Percentiles rank a stretch among this genome's conserved stretches.
phyloP scores from a whole-genome alignment of 2,113 vertebrate genomes.

The Smithornis capensis region DNA sequence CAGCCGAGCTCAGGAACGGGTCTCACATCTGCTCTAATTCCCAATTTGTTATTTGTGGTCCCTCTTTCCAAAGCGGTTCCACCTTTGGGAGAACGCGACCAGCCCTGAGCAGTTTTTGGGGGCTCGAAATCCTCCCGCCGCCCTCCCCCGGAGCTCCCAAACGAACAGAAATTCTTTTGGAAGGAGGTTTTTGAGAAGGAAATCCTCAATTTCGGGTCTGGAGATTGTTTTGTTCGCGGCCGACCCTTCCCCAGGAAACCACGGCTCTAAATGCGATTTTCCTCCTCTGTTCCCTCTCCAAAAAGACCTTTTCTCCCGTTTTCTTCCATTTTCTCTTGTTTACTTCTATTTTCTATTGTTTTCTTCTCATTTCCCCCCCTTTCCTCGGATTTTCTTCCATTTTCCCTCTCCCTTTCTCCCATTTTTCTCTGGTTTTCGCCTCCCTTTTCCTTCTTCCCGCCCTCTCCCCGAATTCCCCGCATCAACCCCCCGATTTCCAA shows the following conservation, averaged over 20 bases:
- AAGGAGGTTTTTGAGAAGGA: not conserved
- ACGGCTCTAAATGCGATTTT: not conserved
- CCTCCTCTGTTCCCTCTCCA: not conserved
- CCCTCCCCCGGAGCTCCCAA: not conserved
- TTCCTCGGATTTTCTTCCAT: accelerated
- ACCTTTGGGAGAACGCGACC: not conserved
- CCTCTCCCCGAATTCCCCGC: not conserved
- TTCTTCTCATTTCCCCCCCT: not conserved
- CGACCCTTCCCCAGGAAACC: not conserved
- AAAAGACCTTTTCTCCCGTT: not conserved
- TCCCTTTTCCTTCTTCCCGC: accelerated
- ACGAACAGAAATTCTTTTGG: not conserved
- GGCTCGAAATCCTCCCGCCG: not conserved
- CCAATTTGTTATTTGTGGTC: constrained; percentile 1
- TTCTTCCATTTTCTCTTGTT: not conserved
- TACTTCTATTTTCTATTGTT: too few relatives aligned
- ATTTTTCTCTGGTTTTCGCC: not conserved
- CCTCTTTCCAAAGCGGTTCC: not conserved
- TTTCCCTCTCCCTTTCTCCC: accelerated
- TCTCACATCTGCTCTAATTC: not conserved
- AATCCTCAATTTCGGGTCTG: not conserved
- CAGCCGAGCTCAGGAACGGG: not conserved
- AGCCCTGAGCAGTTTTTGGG: not conserved
- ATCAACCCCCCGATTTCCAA: constrained; percentile 15
- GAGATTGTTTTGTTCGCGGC: not conserved